Conservation (phyloP, 2,888 invertebrate genomes). For the Tetragonula carbonaria region DNA sequence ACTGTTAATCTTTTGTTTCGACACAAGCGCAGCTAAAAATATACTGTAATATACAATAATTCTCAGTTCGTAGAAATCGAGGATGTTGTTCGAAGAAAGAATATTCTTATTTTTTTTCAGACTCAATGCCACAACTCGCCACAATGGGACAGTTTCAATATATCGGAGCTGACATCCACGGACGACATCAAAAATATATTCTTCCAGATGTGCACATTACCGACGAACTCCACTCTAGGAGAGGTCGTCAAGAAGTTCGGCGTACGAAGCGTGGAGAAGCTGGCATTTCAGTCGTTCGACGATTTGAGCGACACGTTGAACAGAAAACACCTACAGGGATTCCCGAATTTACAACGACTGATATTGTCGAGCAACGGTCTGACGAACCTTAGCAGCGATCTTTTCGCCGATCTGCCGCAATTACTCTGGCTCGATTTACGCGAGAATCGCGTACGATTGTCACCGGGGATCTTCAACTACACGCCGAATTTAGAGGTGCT, state of each 20-base stretch:
- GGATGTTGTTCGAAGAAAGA: background rate
- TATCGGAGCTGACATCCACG: conserved; percentile 19
- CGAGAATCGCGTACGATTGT: conserved; percentile 84
- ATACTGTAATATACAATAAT: too few species aligned
- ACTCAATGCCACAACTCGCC: conserved; percentile 60
- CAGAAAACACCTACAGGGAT: conserved; percentile 86
- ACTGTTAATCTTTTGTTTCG: background rate
- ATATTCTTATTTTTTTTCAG: conserved; percentile 31
- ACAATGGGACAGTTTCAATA: conserved; percentile 71
- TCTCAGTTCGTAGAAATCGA: background rate
- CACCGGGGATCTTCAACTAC: conserved; percentile 69
- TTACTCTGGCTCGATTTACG: conserved; percentile 88
- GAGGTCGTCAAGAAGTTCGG: conserved; percentile 68
- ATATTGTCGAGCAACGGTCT: conserved; percentile 87
- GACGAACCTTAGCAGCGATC: conserved; percentile 86
- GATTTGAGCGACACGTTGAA: conserved; percentile 80
- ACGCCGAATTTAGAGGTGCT: conserved; percentile 85
- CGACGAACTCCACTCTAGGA: conserved; percentile 60
- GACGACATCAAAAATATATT: conserved; percentile 39
- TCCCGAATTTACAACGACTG: conserved; percentile 85
- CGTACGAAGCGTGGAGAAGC: conserved; percentile 45
- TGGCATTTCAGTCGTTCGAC: conserved; percentile 65
- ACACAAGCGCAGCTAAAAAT: background rate
- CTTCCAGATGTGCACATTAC: conserved; percentile 70
- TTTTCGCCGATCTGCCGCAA: conserved; percentile 87